Evolutionary conservation across 1,140 invertebrate species (phyloP).

Genomic region (Potamilus streckersoni): DNA sequence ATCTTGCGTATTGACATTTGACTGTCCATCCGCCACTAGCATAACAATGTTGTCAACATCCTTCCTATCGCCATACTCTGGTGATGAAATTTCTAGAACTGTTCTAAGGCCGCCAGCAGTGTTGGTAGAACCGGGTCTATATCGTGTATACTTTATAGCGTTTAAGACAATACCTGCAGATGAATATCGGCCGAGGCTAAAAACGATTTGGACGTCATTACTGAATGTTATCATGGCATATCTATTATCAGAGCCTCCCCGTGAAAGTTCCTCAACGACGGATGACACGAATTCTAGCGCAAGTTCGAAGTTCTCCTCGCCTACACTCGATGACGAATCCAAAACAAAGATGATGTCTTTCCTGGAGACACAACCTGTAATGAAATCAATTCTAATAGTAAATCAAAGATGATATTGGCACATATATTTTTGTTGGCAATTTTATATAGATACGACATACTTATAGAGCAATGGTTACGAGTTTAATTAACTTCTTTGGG

Average conservation of each 20-base stretch:
- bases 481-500: not conserved
- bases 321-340: conserved; percentile 58
- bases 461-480: not conserved
- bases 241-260: conserved; percentile 49
- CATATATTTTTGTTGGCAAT: not conserved
- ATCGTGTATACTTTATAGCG: conserved; percentile 55
- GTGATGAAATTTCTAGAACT: conserved; percentile 36
- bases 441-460: not conserved
- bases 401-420: not conserved
- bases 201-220: conserved; percentile 45
- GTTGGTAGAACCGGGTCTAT: conserved; percentile 59
- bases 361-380: conserved; percentile 44
- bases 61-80: conserved; percentile 45
- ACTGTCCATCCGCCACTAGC: conserved; percentile 59
- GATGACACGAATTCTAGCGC: conserved; percentile 44
- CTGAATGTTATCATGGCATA: conserved; percentile 56
- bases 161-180: conserved; percentile 30
- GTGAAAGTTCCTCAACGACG: conserved; percentile 45
- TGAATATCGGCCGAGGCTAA: conserved; percentile 50
- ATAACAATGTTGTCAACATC: conserved; percentile 55
- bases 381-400: not conserved
- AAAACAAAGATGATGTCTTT: conserved; percentile 59
- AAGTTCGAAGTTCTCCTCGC: conserved; percentile 44
- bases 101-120: conserved; percentile 51
- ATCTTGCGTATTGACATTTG: conserved; percentile 54